These are phyloP conservation scores for Aelia acuminata DNA, from an alignment of 2,888 invertebrate genomes.

Conservation along the genomic window DNA sequence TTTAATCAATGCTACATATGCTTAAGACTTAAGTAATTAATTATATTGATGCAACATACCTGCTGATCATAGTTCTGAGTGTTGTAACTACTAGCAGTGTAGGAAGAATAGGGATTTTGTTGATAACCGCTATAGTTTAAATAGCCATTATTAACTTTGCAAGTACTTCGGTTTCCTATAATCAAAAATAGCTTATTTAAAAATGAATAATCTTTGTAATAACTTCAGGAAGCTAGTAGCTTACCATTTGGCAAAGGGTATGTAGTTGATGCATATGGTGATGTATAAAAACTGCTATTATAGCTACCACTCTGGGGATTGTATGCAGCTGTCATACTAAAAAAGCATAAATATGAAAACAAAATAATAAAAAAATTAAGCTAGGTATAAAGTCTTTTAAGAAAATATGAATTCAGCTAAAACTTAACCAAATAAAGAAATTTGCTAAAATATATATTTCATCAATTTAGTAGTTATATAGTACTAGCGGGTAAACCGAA, in stretches of 20 bases:
- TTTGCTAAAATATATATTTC: not conserved
- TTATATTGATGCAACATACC: conserved; percentile 69
- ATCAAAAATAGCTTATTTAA: conserved; percentile 42
- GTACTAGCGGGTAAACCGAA: too few species aligned
- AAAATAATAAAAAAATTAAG: not conserved
- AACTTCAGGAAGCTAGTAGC: not conserved
- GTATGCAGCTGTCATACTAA: conserved; percentile 4
- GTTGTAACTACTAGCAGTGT: conserved; percentile 62
- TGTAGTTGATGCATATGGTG: conserved; percentile 62
- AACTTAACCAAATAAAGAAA: not conserved
- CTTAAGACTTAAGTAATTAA: conserved; percentile 21
- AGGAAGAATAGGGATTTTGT: conserved; percentile 60
- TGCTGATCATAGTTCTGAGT: conserved; percentile 70
- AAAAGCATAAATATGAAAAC: conserved; percentile 33
- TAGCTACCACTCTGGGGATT: conserved; percentile 68
- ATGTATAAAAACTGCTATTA: conserved; percentile 66
- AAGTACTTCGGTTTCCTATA: conserved; percentile 62
- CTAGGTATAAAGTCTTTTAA: not conserved
- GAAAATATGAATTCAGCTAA: not conserved
- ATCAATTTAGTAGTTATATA: too few species aligned
- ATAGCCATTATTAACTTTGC: conserved; percentile 65
- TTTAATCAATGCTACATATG: not conserved
- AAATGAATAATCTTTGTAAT: not conserved
- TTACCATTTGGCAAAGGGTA: conserved; percentile 63
- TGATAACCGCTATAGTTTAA: conserved; percentile 64